phyloP scores from a whole-genome alignment of 2,797 vertebrate species.

The Coccyzus lansbergi region DNA sequence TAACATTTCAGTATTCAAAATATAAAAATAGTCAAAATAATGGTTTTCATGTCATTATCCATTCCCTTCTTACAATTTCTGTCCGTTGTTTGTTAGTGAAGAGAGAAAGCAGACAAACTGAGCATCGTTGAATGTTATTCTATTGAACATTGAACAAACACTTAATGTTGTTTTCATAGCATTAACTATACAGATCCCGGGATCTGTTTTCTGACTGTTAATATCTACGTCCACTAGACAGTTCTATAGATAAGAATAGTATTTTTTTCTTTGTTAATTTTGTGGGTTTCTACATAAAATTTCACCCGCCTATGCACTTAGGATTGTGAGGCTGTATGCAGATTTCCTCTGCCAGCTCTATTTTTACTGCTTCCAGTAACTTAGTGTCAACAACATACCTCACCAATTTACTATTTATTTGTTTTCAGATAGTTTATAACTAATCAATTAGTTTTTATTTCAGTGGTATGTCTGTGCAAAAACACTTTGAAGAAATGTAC shows the following conservation, averaged over 20 bases:
- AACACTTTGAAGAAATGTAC: neutral
- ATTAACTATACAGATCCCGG: neutral
- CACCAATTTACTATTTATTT: neutral
- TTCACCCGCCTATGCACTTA: neutral
- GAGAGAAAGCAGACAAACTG: neutral
- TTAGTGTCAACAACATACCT: neutral
- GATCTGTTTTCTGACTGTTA: neutral
- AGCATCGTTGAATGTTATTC: neutral
- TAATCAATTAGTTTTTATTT: neutral
- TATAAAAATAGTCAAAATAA: neutral
- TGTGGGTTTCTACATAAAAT: neutral
- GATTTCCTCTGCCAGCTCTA: neutral
- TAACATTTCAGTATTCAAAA: neutral
- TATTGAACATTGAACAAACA: neutral
- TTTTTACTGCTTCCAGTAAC: neutral
- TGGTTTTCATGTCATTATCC: neutral
- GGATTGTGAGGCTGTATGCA: neutral
- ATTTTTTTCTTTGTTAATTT: neutral
- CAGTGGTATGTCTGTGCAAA: neutral
- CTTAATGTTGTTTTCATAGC: neutral
- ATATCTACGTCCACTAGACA: neutral
- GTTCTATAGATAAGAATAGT: neutral
- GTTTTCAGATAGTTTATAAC: neutral
- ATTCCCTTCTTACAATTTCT: neutral
- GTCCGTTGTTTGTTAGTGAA: neutral